Evolutionary conservation across 1,140 invertebrate genomes (phyloP).

Genomic region (Lepeophtheirus salmonis): DNA sequence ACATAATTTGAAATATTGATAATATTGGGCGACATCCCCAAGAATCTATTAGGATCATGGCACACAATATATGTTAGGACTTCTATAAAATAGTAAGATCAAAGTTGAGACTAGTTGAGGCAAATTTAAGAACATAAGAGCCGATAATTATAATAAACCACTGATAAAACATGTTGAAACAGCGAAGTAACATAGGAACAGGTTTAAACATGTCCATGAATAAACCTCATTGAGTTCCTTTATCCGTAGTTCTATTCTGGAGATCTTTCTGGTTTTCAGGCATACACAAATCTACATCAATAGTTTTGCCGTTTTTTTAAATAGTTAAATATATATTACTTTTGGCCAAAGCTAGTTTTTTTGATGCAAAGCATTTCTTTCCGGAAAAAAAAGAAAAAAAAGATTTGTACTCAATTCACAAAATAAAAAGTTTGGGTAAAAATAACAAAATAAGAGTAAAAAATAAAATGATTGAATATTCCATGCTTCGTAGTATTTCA

Average conservation of each 20-base stretch:
- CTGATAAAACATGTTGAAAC: constrained; percentile 17
- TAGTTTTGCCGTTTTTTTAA: constrained; percentile 22
- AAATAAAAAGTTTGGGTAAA: too few relatives aligned
- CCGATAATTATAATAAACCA: constrained; percentile 17
- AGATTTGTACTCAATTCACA: too few relatives aligned
- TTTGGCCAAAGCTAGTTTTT: too few relatives aligned
- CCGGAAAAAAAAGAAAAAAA: too few relatives aligned
- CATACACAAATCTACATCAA: not conserved
- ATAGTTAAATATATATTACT: constrained; percentile 25
- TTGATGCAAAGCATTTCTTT: too few relatives aligned
- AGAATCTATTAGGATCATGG: constrained; percentile 14
- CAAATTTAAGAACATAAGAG: constrained; percentile 16
- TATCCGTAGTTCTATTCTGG: not conserved
- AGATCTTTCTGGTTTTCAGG: not conserved
- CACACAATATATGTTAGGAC: constrained; percentile 15
- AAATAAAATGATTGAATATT: too few relatives aligned
- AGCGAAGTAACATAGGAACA: not conserved
- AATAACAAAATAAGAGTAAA: too few relatives aligned
- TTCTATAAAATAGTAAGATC: constrained; percentile 6
- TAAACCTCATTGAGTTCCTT: not conserved
- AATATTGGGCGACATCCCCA: constrained; percentile 16
- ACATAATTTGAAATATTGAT: constrained; percentile 7
- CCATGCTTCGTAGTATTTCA: too few relatives aligned
- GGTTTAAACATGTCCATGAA: constrained; percentile 14
- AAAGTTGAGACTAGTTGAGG: constrained; percentile 14